These are phyloP conservation scores for Eubucco bourcierii DNA, from an alignment of 2,113 vertebrate genomes.

Conservation along the genomic window DNA sequence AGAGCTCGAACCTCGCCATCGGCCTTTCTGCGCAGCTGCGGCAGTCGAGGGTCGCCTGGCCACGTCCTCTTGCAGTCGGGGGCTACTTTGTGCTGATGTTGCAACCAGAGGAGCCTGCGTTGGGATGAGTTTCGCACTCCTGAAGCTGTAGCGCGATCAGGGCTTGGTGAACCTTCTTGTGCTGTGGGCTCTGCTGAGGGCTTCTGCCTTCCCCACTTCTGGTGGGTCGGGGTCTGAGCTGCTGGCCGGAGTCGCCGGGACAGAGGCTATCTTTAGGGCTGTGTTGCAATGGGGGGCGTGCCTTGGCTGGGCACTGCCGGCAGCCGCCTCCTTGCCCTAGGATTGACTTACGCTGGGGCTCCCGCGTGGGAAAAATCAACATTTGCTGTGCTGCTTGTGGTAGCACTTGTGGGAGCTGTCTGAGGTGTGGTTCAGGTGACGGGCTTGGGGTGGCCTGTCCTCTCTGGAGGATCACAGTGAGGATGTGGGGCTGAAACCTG, in stretches of 20 bases:
- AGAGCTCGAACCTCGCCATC: not conserved
- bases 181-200: not conserved
- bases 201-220: not conserved
- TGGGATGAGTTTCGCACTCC: not conserved
- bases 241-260: not conserved
- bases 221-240: not conserved
- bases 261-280: conserved; percentile 28
- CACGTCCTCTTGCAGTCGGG: not conserved
- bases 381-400: not conserved
- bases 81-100: not conserved
- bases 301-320: not conserved
- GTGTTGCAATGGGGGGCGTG: conserved; percentile 15
- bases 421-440: no score
- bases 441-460: not conserved
- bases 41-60: not conserved
- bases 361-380: not conserved
- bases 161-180: not conserved
- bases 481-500: not conserved
- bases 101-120: not conserved
- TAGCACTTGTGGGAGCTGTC: not conserved
- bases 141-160: rapidly evolving
- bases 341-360: not conserved
- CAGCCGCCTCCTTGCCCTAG: not conserved
- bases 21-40: not conserved
- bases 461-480: rapidly evolving